Percentiles rank a stretch among this genome's conserved stretches.
phyloP scores from a whole-genome alignment of 2,113 vertebrate genomes.

The Platycercus adscitus region DNA sequence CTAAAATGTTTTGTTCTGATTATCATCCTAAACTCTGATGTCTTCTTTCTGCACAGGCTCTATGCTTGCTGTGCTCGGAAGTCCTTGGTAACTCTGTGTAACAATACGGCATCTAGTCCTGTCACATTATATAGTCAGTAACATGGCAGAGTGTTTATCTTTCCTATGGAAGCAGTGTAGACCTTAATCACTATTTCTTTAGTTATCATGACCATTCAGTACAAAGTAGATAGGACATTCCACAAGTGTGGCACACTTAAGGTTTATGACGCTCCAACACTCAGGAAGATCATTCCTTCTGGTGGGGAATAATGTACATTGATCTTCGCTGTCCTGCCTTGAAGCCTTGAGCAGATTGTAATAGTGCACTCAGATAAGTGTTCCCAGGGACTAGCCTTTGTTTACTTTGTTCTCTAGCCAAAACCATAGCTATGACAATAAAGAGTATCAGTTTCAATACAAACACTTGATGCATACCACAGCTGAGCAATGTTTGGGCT shows the following conservation, averaged over 20 bases:
- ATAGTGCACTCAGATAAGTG: background rate
- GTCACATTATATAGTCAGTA: background rate
- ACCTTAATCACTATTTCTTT: background rate
- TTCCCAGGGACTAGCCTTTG: background rate
- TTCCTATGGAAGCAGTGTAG: background rate
- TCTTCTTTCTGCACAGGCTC: background rate
- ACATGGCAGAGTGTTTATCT: background rate
- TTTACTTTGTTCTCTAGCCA: background rate
- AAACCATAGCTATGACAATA: background rate
- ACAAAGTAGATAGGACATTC: background rate
- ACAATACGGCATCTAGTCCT: background rate
- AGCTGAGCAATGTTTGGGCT: background rate
- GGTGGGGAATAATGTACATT: background rate
- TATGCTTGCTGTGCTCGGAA: background rate
- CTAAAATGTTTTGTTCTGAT: background rate
- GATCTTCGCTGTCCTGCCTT: background rate
- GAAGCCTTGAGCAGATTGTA: background rate
- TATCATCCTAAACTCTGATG: background rate
- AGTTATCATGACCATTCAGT: background rate
- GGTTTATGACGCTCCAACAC: background rate
- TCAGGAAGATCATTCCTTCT: background rate
- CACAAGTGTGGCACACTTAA: background rate
- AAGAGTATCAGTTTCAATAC: background rate
- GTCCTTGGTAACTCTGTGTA: background rate
- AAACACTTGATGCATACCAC: background rate